A percentile compares a stretch with the other conserved stretches of the same genome.
Conservation (phyloP, 2,888 invertebrate species). For the Pterostichus niger region DNA sequence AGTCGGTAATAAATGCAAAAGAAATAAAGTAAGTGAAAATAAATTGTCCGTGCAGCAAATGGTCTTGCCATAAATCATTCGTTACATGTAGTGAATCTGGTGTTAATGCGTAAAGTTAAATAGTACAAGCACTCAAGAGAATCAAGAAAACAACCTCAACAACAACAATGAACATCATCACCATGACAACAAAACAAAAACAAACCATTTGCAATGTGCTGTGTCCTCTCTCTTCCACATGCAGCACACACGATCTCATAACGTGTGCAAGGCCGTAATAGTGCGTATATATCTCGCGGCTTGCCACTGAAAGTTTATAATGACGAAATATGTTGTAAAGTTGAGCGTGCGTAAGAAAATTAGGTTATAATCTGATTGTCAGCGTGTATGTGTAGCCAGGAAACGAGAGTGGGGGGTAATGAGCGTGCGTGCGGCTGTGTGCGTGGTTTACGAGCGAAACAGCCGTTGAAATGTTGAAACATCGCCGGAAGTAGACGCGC, state of each 20-base stretch:
- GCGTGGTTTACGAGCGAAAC: slow-evolving; percentile 56
- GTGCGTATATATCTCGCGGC: slow-evolving; percentile 44
- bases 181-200: slow-evolving; percentile 2
- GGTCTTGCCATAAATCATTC: slow-evolving; percentile 5
- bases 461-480: slow-evolving; percentile 56
- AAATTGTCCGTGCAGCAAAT: background rate
- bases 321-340: slow-evolving; percentile 65
- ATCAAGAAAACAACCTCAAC: slow-evolving; percentile 25
- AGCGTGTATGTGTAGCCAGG: slow-evolving; percentile 34
- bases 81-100: slow-evolving; percentile 15
- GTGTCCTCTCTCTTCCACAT: background rate
- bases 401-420: slow-evolving; percentile 6
- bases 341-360: slow-evolving; percentile 55
- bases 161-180: slow-evolving; percentile 22
- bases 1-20: background rate
- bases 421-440: background rate
- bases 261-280: slow-evolving; percentile 19
- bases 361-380: slow-evolving; percentile 64
- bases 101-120: slow-evolving; percentile 35
- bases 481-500: slow-evolving; percentile 25
- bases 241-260: slow-evolving; percentile 21
- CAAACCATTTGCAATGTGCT: background rate
- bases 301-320: slow-evolving; percentile 59
- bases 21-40: background rate
- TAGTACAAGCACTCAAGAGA: slow-evolving; percentile 31